Conservation (phyloP, 64 coral and sea anemone genomes). For the Actinia equina region DNA sequence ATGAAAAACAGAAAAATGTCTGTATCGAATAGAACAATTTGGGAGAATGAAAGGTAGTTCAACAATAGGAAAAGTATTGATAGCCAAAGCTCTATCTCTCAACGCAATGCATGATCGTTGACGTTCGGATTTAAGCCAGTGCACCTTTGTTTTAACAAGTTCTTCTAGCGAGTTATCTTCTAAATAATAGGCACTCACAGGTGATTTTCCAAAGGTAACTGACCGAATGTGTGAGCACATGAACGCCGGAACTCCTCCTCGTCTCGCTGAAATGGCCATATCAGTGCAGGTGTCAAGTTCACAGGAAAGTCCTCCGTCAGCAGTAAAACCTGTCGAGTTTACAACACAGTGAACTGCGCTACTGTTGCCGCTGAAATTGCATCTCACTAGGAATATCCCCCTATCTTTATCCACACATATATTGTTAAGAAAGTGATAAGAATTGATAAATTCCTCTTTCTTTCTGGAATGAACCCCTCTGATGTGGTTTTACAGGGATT, state of each 20-base stretch:
- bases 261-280: constrained; percentile 35
- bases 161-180: not conserved
- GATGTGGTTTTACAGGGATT: not conserved
- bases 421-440: constrained; percentile 22
- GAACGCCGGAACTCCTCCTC: constrained; percentile 29
- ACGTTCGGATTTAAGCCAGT: constrained; percentile 30
- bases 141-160: not conserved
- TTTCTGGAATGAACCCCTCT: not conserved
- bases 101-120: not conserved
- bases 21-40: constrained; percentile 1
- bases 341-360: constrained; percentile 35
- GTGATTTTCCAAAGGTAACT: not conserved
- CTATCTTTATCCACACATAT: constrained; percentile 20
- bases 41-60: not conserved
- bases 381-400: constrained; percentile 37
- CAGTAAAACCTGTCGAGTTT: not conserved
- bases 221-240: not conserved
- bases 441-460: constrained; percentile 20
- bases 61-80: not conserved
- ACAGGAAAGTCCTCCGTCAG: constrained; percentile 6
- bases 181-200: not conserved
- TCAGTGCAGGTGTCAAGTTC: no score
- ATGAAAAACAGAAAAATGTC: constrained; percentile 55
- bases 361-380: constrained; percentile 32
- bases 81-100: constrained; percentile 8